Conservation (phyloP, 2,113 vertebrate genomes). For the Catagonus wagneri region DNA sequence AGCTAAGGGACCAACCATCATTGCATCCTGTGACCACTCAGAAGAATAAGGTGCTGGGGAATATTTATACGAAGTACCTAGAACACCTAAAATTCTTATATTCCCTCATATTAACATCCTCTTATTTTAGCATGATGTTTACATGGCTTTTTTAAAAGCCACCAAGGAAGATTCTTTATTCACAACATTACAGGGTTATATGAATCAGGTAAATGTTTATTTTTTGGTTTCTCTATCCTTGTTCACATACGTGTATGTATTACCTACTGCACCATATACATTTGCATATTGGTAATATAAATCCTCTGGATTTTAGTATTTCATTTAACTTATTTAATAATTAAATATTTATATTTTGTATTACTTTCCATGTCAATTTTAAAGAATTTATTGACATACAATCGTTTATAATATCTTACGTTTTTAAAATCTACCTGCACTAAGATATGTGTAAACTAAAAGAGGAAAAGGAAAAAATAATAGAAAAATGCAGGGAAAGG, state of each 20-base stretch:
- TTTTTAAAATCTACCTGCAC: neutral
- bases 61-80: neutral
- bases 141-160: neutral
- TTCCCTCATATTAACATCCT: neutral
- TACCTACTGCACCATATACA: neutral
- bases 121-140: neutral
- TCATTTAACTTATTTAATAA: neutral
- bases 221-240: neutral
- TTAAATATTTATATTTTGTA: neutral
- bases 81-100: neutral
- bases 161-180: neutral
- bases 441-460: conserved; percentile 89
- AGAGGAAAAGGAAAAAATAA: conserved; percentile 93
- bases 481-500: conserved; percentile 89
- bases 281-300: neutral
- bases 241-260: neutral
- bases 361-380: neutral
- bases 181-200: neutral
- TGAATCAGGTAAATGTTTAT: neutral
- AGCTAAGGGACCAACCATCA: neutral
- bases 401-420: neutral
- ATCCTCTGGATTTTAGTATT: neutral
- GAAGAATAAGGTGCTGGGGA: neutral
- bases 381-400: neutral
- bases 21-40: no score